A percentile compares a stretch with the other conserved stretches of the same genome.
Conservation (phyloP, 2,113 vertebrate genomes). For the Pelecanoides urinatrix region DNA sequence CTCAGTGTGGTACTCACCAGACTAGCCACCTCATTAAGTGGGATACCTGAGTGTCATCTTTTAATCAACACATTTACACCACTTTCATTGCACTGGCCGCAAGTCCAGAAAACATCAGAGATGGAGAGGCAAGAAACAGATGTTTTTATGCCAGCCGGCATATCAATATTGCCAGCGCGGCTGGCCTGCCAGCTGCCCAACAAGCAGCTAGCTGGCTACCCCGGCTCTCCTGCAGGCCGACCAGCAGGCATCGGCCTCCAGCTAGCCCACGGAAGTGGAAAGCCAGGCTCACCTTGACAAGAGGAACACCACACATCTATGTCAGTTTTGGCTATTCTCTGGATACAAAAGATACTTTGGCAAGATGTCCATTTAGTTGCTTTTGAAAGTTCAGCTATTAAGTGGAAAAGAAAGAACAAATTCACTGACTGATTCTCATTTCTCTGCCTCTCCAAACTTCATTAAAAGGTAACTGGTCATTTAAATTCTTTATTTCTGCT, state of each 20-base stretch:
- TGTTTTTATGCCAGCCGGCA: not conserved
- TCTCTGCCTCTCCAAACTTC: not conserved
- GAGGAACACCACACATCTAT: accelerated
- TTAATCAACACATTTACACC: not conserved
- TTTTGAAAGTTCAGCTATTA: not conserved
- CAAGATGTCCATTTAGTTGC: not conserved
- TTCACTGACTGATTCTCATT: not conserved
- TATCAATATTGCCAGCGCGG: accelerated
- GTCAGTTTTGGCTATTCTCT: not conserved
- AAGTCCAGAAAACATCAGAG: not conserved
- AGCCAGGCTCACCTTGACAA: not conserved
- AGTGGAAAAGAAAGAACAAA: not conserved
- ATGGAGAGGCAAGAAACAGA: not conserved
- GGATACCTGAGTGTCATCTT: not conserved
- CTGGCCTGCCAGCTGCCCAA: not conserved
- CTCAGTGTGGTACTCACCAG: not conserved
- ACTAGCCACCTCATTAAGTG: not conserved
- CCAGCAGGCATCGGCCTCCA: not conserved
- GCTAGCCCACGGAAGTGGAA: not conserved
- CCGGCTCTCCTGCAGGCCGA: not conserved
- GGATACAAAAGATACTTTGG: not conserved
- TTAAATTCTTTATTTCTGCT: not conserved
- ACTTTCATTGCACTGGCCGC: not conserved
- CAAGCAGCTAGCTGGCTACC: not conserved
- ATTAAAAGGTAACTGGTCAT: not conserved